These are phyloP conservation scores for Heteropelma amictum DNA, from an alignment of 2,888 invertebrate species.

Conservation along the genomic window DNA sequence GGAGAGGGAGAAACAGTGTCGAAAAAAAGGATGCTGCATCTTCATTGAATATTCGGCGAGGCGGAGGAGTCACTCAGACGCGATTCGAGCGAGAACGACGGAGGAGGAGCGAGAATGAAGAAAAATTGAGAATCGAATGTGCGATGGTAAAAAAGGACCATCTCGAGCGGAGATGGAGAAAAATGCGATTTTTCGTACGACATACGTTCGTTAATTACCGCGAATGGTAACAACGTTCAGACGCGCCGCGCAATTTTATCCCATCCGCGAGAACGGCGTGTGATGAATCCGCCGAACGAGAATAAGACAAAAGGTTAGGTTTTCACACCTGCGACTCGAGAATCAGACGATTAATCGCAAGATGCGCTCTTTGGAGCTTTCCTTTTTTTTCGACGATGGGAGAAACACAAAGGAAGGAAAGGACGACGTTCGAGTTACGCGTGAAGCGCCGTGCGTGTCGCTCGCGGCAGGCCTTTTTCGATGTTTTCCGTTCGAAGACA, in stretches of 20 bases:
- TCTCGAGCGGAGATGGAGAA: background rate
- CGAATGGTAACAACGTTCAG: too few species aligned
- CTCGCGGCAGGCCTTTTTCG: slow-evolving; percentile 27
- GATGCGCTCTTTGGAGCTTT: too few species aligned
- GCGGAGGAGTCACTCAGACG: slow-evolving; percentile 31
- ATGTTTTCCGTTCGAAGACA: slow-evolving; percentile 46
- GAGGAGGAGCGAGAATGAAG: background rate
- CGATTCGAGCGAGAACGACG: background rate
- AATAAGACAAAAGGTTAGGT: background rate
- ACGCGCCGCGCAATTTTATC: slow-evolving; percentile 22
- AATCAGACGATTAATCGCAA: background rate
- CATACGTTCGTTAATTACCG: too few species aligned
- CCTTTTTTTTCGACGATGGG: background rate
- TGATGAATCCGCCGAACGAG: background rate
- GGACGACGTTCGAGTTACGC: background rate
- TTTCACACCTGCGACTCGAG: background rate
- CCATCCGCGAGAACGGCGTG: background rate
- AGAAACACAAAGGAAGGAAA: background rate
- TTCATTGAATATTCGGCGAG: slow-evolving; percentile 13
- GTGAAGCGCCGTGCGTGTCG: too few species aligned
- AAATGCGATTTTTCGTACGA: too few species aligned
- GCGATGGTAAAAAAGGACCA: background rate
- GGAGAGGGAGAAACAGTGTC: slow-evolving; percentile 9
- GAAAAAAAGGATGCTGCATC: slow-evolving; percentile 21
- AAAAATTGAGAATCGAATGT: slow-evolving; percentile 1